Base-by-base conservation (phyloP, 2,113 vertebrate species). In the Verasper variegatus region DNA sequence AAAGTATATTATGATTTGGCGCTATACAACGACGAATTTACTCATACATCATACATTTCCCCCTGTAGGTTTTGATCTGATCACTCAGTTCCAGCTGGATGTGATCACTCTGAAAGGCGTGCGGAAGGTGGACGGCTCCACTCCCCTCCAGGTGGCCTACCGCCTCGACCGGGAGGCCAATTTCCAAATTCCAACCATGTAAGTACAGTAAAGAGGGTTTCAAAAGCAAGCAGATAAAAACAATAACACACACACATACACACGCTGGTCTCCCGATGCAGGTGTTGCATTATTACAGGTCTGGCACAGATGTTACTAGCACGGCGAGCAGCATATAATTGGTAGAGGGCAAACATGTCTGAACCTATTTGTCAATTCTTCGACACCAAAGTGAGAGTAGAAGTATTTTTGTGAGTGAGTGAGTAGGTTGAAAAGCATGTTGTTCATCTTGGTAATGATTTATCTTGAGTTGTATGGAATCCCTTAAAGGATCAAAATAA, bases 141-240 rank as follows among this genome's bases (percentile, higher is more conserved):
- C 93, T 11, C n/a, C 92, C 27, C 92, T 91, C 52, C 95, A 95
- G 91, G 93, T 95, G 86, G 95, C 95, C 1, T 95, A 95, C 85
- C 93, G 94, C 56, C 94, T 95, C 2, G 95, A 95, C 89, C 86
- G 76, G 54, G 95, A 95, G 78, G 94, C 95, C 27, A 95, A 95
- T 90, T 95, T 95, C 86, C 95, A 95, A 86, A 95, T 95, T 89
- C 95, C 95, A 67, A 95, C 95, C 42, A 93, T 94, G 95, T 95
- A 83, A 92, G 92, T 86, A 83, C 69, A 89, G 82, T 76, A 84
- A 70, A 57, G 42, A 47, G 6, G 37, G 15, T 68, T 85, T 62
- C 31, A 24, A 61, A 72, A 52, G 67, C 62, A 78, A 66, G 72
- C 58, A 62, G 60, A 72, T 65, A 72, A 71, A 86, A 72, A 63